A percentile compares a stretch with the other conserved stretches of the same genome.
These are phyloP conservation scores for Cassiopea andromeda DNA, from an alignment of 30 jellyfish, hydroid and myxozoan species.

Conservation along the genomic window DNA sequence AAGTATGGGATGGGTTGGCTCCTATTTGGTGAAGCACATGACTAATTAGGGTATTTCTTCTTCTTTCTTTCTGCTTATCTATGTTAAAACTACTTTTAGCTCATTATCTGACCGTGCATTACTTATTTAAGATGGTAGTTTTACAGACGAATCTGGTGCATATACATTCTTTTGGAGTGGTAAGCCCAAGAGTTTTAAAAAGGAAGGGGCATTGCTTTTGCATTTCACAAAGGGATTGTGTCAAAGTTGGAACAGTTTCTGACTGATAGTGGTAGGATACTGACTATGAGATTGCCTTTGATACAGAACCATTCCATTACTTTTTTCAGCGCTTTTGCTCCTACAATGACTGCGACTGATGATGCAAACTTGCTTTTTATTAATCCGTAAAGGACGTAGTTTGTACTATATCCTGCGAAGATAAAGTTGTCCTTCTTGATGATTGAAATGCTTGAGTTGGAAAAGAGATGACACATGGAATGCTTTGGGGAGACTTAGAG, in stretches of 20 bases:
- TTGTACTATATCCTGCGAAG: constrained; percentile 6
- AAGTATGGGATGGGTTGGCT: too few relatives aligned
- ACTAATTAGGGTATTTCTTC: too few relatives aligned
- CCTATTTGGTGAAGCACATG: too few relatives aligned
- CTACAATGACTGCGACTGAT: constrained; percentile 31
- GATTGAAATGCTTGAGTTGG: constrained; percentile 75
- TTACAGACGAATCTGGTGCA: neutral
- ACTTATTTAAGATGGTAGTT: neutral
- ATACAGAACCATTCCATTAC: constrained; percentile 16
- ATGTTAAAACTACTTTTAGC: too few relatives aligned
- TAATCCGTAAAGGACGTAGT: neutral
- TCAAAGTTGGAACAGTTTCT: neutral
- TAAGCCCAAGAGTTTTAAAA: neutral
- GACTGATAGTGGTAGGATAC: constrained; percentile 1
- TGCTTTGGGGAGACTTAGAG: constrained; percentile 32
- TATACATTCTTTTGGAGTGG: constrained; percentile 52
- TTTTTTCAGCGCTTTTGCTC: constrained; percentile 46
- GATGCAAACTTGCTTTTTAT: constrained; percentile 29
- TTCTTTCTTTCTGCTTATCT: too few relatives aligned
- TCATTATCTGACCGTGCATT: too few relatives aligned
- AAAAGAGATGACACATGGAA: constrained; percentile 38
- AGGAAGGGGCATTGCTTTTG: constrained; percentile 43
- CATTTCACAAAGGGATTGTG: constrained; percentile 9
- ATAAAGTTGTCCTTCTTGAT: constrained; percentile 54
- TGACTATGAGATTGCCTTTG: constrained; percentile 41